phyloP scores from a whole-genome alignment of 2,797 vertebrate genomes.

The Babyrousa celebensis region DNA sequence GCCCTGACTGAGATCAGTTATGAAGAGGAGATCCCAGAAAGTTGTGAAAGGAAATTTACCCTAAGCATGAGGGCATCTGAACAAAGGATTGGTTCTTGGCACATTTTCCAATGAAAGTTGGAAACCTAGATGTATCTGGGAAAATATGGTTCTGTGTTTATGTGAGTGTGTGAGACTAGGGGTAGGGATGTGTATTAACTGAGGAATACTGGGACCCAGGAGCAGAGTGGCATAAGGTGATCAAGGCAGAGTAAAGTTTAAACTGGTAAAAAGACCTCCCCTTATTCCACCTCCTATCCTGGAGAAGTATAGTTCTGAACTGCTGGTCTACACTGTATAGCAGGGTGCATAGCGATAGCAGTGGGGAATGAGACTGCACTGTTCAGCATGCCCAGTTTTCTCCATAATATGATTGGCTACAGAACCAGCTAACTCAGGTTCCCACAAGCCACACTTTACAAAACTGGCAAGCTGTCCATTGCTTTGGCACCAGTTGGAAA shows the following conservation, averaged over 20 bases:
- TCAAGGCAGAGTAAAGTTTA: not conserved
- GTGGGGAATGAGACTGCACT: not conserved
- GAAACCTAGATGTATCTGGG: not conserved
- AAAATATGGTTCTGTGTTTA: not conserved
- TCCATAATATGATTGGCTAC: not conserved
- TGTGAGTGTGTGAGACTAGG: too few relatives aligned
- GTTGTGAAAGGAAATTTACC: not conserved
- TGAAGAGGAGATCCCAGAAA: constrained; percentile 7
- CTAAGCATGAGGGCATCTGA: not conserved
- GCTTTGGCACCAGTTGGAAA: not conserved
- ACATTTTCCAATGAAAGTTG: not conserved
- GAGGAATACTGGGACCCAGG: not conserved
- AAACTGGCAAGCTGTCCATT: not conserved
- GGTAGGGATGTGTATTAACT: not conserved
- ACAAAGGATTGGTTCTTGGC: not conserved
- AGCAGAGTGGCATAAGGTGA: not conserved
- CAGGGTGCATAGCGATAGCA: not conserved
- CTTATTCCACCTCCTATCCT: not conserved
- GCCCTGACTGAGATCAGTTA: not conserved
- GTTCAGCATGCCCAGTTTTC: not conserved
- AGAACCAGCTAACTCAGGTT: not conserved
- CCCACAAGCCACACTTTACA: not conserved
- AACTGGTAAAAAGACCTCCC: not conserved
- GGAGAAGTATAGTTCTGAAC: not conserved
- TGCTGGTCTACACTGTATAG: not conserved